phyloP scores from a whole-genome alignment of 2,113 vertebrate species.

The Trichomycterus rosablanca region DNA sequence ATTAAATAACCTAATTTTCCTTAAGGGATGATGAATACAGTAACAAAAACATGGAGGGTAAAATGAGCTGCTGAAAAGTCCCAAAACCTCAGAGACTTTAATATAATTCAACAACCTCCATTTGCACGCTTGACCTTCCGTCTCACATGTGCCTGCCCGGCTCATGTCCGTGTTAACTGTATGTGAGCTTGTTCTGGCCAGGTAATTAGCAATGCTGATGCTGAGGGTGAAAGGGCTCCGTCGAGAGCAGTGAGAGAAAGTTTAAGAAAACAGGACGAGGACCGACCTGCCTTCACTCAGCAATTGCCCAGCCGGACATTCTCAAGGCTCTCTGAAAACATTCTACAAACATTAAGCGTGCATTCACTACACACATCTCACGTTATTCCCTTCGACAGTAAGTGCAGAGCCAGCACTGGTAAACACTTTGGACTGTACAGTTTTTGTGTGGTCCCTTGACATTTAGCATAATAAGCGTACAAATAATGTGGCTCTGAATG shows the following conservation, averaged over 20 bases:
- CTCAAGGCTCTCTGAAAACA: slow-evolving; percentile 22
- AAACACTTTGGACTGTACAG: too few relatives aligned
- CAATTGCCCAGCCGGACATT: slow-evolving; percentile 29
- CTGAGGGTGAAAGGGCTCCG: slow-evolving; percentile 31
- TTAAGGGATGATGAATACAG: neutral
- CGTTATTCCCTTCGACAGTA: slow-evolving; percentile 20
- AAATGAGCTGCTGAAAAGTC: slow-evolving; percentile 18
- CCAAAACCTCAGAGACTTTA: neutral
- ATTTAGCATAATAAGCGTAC: too few relatives aligned
- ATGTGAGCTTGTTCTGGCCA: slow-evolving; percentile 19
- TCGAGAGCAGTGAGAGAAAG: slow-evolving; percentile 35
- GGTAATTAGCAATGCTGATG: slow-evolving; percentile 36
- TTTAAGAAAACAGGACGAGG: slow-evolving; percentile 45
- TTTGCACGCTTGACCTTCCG: slow-evolving; percentile 6
- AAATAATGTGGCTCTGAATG: too few relatives aligned
- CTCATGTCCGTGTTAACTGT: slow-evolving; percentile 12
- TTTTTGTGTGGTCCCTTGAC: too few relatives aligned
- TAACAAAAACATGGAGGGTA: slow-evolving; percentile 9
- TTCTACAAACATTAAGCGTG: slow-evolving; percentile 10
- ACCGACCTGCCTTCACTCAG: slow-evolving; percentile 13
- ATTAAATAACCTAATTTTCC: slow-evolving; percentile 14
- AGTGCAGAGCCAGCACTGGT: too few relatives aligned
- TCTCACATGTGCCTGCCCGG: neutral
- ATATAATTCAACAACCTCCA: neutral
- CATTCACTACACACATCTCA: slow-evolving; percentile 8